phyloP scores from a whole-genome alignment of 2,113 vertebrate species.

The Corydoras sp. region DNA sequence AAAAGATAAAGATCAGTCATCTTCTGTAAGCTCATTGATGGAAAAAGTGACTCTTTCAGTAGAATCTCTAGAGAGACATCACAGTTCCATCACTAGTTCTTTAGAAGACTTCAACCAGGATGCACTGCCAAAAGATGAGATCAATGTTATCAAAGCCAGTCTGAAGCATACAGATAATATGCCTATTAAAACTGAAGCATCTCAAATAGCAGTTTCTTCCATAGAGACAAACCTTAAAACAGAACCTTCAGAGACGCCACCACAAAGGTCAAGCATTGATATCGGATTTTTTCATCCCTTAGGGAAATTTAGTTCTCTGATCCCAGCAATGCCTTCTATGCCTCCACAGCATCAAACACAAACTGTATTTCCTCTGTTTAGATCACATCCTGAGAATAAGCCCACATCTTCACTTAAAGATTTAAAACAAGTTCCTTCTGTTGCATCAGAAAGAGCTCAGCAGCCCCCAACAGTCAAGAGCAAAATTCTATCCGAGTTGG shows the following conservation, averaged over 20 bases:
- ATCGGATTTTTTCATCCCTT: conserved; percentile 77
- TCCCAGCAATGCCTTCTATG: conserved; percentile 61
- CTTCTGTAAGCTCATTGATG: conserved; percentile 66
- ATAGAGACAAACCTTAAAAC: conserved; percentile 29
- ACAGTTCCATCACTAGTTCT: conserved; percentile 21
- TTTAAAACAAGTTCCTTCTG: conserved; percentile 60
- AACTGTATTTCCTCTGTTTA: conserved; percentile 60
- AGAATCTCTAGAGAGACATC: conserved; percentile 44
- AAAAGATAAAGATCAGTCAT: conserved; percentile 51
- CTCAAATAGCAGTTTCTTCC: conserved; percentile 24
- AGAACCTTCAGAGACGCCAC: conserved; percentile 8
- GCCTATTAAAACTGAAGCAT: conserved; percentile 29
- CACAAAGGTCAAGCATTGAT: conserved; percentile 42
- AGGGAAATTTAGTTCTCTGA: conserved; percentile 80
- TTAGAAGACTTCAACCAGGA: conserved; percentile 28
- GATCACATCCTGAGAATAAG: conserved; percentile 53
- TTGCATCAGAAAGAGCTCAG: conserved; percentile 57
- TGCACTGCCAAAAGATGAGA: conserved; percentile 13
- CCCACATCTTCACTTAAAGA: conserved; percentile 59
- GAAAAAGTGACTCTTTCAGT: conserved; percentile 72
- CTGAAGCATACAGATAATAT: conserved; percentile 27
- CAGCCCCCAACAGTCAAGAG: conserved; percentile 49
- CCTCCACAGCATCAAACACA: conserved; percentile 50
- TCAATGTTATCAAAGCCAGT: neutral
- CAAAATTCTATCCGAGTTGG: conserved; percentile 56